Evolutionary conservation across 2,113 vertebrate species (phyloP), one percentile per base, ranked within the genome.

Genomic region (Pedionomus torquatus): DNA sequence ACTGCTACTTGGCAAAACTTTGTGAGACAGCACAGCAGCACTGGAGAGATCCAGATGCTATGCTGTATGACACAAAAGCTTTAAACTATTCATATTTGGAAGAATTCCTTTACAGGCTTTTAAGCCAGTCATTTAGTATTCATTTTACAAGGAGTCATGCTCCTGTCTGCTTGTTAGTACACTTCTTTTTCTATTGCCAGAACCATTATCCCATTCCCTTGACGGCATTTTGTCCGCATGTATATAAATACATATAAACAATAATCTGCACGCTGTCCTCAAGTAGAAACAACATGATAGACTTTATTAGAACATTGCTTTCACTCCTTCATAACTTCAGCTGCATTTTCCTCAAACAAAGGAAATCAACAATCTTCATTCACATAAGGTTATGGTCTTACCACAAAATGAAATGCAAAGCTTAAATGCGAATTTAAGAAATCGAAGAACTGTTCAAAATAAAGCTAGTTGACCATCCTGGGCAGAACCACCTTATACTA

Each of bases 211-310:
- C 70, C 77, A 85, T 87, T 94, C 35, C 54, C 48, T 39, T 72
- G 65, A 89, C 35, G 41, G 44, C 43, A 85, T 72, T 87, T 82
- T 58, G 35, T 83, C 57, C 60, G 82, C 17, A 18, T 64, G 33
- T 48, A 84, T 81, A 89, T 71, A 94, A 92, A 95, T n/a, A 75
- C 9, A 52, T 41, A 65, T 61, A 81, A 91, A 93, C 52, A 93
- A 83, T 31, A 75, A 17, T 66, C 44, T 83, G 46, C 68, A 90
- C 58, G 25, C 44, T 49, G 52, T 75, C 43, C 65, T 94, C 21
- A 37, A 78, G 51, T 7, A 37, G 69, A 93, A 94, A 68, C 30
- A 90, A 83, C 17, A 52, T 2, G 13, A 48, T 41, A 37, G 26
- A 63, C 33, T 28, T 79, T 78, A 52, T 71, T 25, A 79, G 57